Evolutionary conservation across 2,888 invertebrate species (phyloP).

Genomic region (Stegophylla sp.): DNA sequence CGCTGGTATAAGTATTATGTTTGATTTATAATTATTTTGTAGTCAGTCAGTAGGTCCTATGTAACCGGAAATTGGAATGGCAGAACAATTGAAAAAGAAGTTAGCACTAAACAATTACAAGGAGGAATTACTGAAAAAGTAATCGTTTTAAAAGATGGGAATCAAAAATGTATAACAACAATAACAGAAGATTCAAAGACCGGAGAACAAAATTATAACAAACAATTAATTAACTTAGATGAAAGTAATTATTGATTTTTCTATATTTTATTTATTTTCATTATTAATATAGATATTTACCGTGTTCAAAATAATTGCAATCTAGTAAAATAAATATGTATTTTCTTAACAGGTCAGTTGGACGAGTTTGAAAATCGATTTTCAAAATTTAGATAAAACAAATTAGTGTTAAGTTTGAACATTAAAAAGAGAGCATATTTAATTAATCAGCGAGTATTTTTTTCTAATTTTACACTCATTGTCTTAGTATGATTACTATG

Average conservation of each 20-base stretch:
- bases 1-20: too few species aligned
- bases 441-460: too few species aligned
- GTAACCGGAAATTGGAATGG: background rate
- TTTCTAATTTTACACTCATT: too few species aligned
- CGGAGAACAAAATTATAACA: background rate
- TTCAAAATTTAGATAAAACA: background rate
- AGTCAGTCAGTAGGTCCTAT: background rate
- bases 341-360: conserved; percentile 20
- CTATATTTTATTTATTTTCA: too few species aligned
- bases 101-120: conserved; percentile 9
- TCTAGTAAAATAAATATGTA: background rate
- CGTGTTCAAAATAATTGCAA: background rate
- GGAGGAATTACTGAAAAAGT: conserved; percentile 34
- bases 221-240: conserved; percentile 28
- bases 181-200: conserved; percentile 24
- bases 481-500: too few species aligned
- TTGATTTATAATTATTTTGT: background rate
- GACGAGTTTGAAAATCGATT: conserved; percentile 44
- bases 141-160: conserved; percentile 34
- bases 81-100: conserved; percentile 44
- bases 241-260: conserved; percentile 51
- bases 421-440: too few species aligned
- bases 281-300: background rate
- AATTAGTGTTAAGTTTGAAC: background rate
- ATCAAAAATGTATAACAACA: conserved; percentile 25